Evolutionary conservation across 2,113 vertebrate species (phyloP).

Genomic region (Plestiodon gilberti): DNA sequence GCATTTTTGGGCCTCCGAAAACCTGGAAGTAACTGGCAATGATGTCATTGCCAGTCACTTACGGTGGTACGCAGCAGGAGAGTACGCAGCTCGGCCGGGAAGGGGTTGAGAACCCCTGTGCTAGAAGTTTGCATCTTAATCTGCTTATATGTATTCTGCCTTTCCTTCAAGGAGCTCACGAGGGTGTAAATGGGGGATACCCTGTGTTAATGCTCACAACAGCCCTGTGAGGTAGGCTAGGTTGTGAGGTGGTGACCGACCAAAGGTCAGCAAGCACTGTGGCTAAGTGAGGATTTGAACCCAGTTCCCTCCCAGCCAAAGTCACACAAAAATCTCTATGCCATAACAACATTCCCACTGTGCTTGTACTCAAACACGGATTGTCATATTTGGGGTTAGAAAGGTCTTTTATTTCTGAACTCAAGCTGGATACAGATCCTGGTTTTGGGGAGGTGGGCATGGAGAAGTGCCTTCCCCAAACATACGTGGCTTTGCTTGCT

Average conservation of each 20-base stretch:
- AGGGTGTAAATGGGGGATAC: background rate
- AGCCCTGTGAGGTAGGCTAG: background rate
- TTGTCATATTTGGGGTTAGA: background rate
- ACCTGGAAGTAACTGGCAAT: too few relatives aligned
- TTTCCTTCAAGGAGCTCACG: background rate
- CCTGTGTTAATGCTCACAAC: background rate
- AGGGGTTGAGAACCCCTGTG: too few relatives aligned
- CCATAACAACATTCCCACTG: background rate
- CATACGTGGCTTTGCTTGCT: background rate
- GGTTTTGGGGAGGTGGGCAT: background rate
- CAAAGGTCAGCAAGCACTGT: background rate
- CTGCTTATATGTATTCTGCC: background rate
- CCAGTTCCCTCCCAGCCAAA: background rate
- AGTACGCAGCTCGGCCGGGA: too few relatives aligned
- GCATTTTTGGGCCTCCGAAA: too few relatives aligned
- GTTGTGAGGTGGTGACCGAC: background rate
- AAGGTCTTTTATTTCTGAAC: background rate
- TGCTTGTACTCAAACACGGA: background rate
- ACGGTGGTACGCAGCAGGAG: too few relatives aligned
- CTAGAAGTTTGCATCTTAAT: background rate
- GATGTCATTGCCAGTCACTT: too few relatives aligned
- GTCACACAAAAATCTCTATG: too few relatives aligned
- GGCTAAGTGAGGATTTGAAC: background rate
- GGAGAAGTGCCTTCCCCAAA: background rate
- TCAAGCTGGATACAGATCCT: background rate